Base-by-base conservation (phyloP, 2,888 invertebrate genomes). In the Eupithecia subfuscata region DNA sequence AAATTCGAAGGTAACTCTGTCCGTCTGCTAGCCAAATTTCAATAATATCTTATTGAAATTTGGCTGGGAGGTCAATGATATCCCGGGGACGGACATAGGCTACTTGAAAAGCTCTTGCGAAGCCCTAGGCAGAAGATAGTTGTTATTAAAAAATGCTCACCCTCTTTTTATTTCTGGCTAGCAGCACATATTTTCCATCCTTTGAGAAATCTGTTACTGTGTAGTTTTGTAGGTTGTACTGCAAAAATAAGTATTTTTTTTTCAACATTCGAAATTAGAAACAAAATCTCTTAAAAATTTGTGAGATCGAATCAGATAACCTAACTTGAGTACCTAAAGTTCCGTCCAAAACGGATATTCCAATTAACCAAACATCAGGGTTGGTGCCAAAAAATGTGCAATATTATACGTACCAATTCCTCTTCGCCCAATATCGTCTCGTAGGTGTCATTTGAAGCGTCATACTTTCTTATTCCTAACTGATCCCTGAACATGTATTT, bases 401-500 rank as follows among this genome's bases (percentile, higher is more conserved):
- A 18, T n/a, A 7, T 74, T 71, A 72, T 43, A 75, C 91, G 90
- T 85, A 94, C 94, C 87, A 93, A 80, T 74, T 91, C 92, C 8
- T 77, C 78, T 52, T 90, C 86, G 78, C 88, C 84, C 12, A 94
- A 77, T 52, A 93, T 77, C 3, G 87, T 86, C 16, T 80, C 78
- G 40, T 84, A 84, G 22, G 80, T 84, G 71, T 88, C 88, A 1
- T 81, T 81, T 6, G 75, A 74, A 1, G 89, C 92, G 69, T 94
- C 84, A 78, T 89, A 91, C 82, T 90, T 93, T 81, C 85, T 86
- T 16, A 92, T 81, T 9, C 91, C 92, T 9, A 84, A 84, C 6
- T 86, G 85, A 73, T 94, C 92, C 78, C 85, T 88, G 71, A 87
- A 87, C 69, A 92, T 86, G 72, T 91, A 93, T 81, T 91, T 89